Conservation (phyloP, 2,888 invertebrate species). For the Tenodera sinensis region DNA sequence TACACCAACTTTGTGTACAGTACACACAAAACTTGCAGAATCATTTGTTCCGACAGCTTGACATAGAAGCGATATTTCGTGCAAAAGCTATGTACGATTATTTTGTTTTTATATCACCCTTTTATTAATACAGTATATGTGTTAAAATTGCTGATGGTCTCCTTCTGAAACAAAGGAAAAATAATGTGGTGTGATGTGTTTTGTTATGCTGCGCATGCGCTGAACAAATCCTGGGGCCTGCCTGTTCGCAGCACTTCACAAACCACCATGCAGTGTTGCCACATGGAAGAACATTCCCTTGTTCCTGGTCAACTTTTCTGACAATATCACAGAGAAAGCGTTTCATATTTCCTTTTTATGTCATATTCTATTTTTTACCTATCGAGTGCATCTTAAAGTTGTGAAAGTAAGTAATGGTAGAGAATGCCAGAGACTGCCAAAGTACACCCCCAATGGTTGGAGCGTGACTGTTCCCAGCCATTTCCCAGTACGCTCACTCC, state of each 20-base stretch:
- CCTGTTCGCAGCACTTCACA: neutral
- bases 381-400: too few relatives aligned
- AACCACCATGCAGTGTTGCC: neutral
- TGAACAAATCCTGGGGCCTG: neutral
- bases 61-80: neutral
- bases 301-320: neutral
- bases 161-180: neutral
- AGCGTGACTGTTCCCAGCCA: too few relatives aligned
- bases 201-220: neutral
- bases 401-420: too few relatives aligned
- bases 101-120: neutral
- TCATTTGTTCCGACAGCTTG: neutral
- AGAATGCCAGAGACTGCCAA: too few relatives aligned
- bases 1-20: neutral
- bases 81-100: neutral
- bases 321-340: too few relatives aligned
- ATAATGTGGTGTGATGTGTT: neutral
- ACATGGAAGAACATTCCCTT: neutral
- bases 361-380: too few relatives aligned
- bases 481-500: accelerated
- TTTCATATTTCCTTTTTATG: too few relatives aligned
- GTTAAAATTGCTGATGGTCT: neutral
- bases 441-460: too few relatives aligned
- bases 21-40: neutral
- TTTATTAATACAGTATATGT: neutral